These are phyloP conservation scores for Microplitis mediator DNA, from an alignment of 1,140 invertebrate genomes.

Conservation along the genomic window DNA sequence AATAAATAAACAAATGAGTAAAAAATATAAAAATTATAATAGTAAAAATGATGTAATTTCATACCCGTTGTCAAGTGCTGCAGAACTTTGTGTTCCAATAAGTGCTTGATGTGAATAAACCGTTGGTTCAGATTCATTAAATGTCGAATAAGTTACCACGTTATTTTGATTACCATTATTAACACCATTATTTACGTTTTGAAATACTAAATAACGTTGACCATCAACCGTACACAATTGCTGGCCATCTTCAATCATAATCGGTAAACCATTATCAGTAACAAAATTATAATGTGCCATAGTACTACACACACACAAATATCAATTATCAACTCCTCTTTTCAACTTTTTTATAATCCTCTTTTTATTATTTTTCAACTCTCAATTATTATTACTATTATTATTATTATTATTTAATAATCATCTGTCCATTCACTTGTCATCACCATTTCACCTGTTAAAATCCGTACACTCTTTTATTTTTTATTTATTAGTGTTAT, in stretches of 20 bases:
- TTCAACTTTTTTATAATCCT: not conserved
- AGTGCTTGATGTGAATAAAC: constrained; percentile 48
- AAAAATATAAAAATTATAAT: not conserved
- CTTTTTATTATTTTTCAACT: not conserved
- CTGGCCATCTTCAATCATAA: constrained; percentile 51
- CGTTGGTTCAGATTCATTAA: constrained; percentile 41
- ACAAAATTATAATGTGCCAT: constrained; percentile 59
- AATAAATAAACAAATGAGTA: not conserved
- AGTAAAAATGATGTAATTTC: not conserved
- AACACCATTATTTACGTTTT: constrained; percentile 52
- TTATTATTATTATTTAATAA: not conserved
- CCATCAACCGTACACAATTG: constrained; percentile 51
- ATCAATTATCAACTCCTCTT: not conserved
- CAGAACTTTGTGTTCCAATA: constrained; percentile 46
- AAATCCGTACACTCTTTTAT: too few relatives aligned
- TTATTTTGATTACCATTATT: constrained; percentile 41
- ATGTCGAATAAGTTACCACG: constrained; percentile 48
- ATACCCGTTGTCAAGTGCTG: constrained; percentile 56
- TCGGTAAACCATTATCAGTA: constrained; percentile 51
- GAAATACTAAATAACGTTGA: constrained; percentile 52
- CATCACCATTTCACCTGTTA: not conserved
- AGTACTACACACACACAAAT: constrained; percentile 41
- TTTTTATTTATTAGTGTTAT: too few relatives aligned
- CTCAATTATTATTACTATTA: not conserved
- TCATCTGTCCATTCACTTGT: too few relatives aligned